Conservation (phyloP, 2,113 vertebrate species). For the Sakesphorus luctuosus region DNA sequence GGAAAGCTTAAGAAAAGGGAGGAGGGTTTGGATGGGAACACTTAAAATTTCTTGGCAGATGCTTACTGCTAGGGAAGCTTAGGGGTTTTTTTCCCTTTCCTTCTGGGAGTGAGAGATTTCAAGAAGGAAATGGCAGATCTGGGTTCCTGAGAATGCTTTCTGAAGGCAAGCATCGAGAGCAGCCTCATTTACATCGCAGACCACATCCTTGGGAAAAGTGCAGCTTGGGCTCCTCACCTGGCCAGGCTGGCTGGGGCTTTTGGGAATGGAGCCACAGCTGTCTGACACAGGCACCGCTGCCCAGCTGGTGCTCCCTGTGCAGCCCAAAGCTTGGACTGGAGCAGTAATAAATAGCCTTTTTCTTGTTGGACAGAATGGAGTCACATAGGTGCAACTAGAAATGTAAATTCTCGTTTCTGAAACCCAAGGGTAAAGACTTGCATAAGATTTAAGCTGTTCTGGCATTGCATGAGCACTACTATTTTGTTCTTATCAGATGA, state of each 20-base stretch:
- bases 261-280: neutral
- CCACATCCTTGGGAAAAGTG: neutral
- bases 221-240: neutral
- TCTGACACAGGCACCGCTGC: neutral
- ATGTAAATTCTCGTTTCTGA: neutral
- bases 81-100: neutral
- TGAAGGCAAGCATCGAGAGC: neutral
- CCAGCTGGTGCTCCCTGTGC: accelerated
- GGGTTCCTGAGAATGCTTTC: neutral
- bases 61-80: neutral
- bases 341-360: neutral
- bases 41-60: slow-evolving; percentile 44
- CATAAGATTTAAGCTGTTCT: neutral
- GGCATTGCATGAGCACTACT: neutral
- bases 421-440: neutral
- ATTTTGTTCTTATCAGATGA: neutral
- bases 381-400: neutral
- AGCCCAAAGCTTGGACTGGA: neutral
- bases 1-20: neutral
- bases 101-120: slow-evolving; percentile 10
- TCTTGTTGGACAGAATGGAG: neutral
- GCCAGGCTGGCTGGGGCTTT: neutral
- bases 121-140: slow-evolving; percentile 1
- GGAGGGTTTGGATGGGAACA: neutral
- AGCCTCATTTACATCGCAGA: neutral